Percentiles rank a stretch among this genome's conserved stretches.
These are phyloP conservation scores for Eurypyga helias DNA, from an alignment of 2,113 vertebrate species.

Conservation along the genomic window DNA sequence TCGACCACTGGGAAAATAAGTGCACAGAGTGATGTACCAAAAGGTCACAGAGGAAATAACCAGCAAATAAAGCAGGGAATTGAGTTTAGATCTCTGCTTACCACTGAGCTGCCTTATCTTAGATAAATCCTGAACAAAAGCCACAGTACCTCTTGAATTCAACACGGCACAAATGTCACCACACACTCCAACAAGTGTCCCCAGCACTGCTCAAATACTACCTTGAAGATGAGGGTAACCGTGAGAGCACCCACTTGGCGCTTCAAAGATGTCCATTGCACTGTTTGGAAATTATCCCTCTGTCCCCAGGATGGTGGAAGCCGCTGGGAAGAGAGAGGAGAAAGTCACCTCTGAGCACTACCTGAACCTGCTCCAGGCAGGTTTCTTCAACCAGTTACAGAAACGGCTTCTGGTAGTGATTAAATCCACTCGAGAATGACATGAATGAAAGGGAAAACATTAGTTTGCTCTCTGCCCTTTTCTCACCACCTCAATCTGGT, in stretches of 20 bases:
- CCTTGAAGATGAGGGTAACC: neutral
- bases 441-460: neutral
- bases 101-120: neutral
- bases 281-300: neutral
- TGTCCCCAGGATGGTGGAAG: neutral
- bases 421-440: neutral
- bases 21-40: neutral
- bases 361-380: neutral
- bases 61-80: neutral
- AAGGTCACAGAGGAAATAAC: neutral
- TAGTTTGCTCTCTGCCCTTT: neutral
- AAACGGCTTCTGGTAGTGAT: neutral
- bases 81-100: neutral
- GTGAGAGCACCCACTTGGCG: neutral
- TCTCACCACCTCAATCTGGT: neutral
- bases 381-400: neutral
- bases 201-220: neutral
- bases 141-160: neutral
- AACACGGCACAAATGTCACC: neutral
- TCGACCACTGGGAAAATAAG: neutral
- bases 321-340: neutral
- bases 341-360: neutral
- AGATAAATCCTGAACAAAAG: neutral
- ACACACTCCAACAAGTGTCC: neutral
- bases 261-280: neutral